phyloP scores from a whole-genome alignment of 2,888 invertebrate species.

The Tigriopus californicus region DNA sequence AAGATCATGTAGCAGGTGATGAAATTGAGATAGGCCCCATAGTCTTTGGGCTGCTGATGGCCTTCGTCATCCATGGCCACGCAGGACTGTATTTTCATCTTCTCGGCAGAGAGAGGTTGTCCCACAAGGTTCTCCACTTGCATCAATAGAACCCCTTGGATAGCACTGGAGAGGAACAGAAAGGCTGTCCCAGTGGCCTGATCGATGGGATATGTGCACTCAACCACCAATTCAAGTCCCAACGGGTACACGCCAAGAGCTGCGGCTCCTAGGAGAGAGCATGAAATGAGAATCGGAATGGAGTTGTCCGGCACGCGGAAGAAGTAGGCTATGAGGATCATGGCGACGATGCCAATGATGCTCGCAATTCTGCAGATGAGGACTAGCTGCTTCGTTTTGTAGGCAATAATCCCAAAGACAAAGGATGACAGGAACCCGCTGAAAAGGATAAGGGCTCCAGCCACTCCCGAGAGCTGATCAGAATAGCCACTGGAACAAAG shows the following conservation, averaged over 20 bases:
- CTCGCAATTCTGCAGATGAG: conserved; percentile 2
- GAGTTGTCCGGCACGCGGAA: neutral
- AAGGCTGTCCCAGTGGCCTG: conserved; percentile 9
- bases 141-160: conserved; percentile 14
- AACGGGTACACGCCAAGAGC: conserved; percentile 7
- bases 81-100: neutral
- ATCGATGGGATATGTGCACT: conserved; percentile 10
- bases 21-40: conserved; percentile 4
- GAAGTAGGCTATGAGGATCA: conserved; percentile 5
- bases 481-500: conserved; percentile 6
- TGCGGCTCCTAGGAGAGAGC: neutral
- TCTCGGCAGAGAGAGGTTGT: conserved; percentile 2
- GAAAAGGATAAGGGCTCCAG: conserved; percentile 2
- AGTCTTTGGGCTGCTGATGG: conserved; percentile 11
- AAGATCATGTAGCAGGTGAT: neutral
- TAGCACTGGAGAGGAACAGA: conserved; percentile 1
- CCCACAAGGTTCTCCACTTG: conserved; percentile 7
- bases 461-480: conserved; percentile 6
- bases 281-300: neutral
- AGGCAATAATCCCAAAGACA: neutral
- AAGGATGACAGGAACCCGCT: neutral
- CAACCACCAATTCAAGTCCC: conserved; percentile 8
- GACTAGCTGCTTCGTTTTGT: conserved; percentile 2
- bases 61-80: neutral
- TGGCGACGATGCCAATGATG: neutral